Evolutionary conservation across 2,888 invertebrate genomes (phyloP).

Genomic region (Nomada hirtipes): DNA sequence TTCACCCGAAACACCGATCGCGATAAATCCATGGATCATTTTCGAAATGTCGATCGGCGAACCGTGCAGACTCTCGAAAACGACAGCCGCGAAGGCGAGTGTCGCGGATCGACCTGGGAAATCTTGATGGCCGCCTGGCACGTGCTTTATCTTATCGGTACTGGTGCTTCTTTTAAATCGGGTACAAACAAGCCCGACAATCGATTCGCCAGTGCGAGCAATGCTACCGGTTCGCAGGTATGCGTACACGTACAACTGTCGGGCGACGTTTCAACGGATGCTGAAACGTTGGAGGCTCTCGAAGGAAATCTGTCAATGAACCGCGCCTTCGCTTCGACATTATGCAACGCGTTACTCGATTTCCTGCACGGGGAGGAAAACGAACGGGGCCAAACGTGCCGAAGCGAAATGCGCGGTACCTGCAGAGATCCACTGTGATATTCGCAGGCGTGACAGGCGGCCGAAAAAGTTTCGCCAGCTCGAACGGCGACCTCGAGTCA

Average conservation of each 20-base stretch:
- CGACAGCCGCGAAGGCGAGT: conserved; percentile 49
- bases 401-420: background rate
- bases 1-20: conserved; percentile 61
- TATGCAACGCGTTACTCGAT: background rate
- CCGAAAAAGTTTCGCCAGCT: conserved; percentile 24
- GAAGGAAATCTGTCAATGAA: background rate
- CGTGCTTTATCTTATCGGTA: background rate
- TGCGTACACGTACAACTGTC: background rate
- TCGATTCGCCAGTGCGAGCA: background rate
- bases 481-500: conserved; percentile 16
- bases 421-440: background rate
- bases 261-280: background rate
- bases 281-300: background rate
- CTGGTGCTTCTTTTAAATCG: background rate
- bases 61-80: background rate
- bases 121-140: background rate
- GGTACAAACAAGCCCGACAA: background rate
- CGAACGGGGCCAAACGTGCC: too few relatives aligned
- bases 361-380: too few relatives aligned
- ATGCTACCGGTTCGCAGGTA: background rate
- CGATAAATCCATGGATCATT: conserved; percentile 62
- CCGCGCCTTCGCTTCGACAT: background rate
- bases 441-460: background rate
- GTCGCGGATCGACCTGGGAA: conserved; percentile 20
- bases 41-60: conserved; percentile 26